A percentile compares a stretch with the other conserved stretches of the same genome.
Conservation (phyloP, 2,797 vertebrate genomes). For the Gallinago nigripennis region DNA sequence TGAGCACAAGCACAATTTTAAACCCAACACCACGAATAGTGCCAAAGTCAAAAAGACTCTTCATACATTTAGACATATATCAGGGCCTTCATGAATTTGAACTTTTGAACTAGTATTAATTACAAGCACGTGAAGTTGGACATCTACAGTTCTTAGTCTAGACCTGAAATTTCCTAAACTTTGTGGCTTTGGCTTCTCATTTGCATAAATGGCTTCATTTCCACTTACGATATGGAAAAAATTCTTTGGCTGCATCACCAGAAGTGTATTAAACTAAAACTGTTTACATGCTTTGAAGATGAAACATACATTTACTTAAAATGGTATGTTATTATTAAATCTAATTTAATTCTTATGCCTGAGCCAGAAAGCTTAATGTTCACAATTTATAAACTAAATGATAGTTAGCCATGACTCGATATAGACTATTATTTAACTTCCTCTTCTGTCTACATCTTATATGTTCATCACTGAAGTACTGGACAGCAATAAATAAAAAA, state of each 20-base stretch:
- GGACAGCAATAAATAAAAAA: not conserved
- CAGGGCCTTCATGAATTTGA: not conserved
- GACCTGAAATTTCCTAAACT: not conserved
- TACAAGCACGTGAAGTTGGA: not conserved
- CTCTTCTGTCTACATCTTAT: not conserved
- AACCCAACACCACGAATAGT: not conserved
- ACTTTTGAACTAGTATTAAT: not conserved
- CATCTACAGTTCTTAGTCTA: not conserved
- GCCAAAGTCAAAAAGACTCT: not conserved
- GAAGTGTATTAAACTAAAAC: not conserved
- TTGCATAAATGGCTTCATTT: not conserved
- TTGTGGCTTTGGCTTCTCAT: not conserved
- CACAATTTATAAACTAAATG: not conserved
- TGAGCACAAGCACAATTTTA: not conserved
- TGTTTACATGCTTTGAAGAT: not conserved
- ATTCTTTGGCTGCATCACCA: not conserved
- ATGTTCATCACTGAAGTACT: not conserved
- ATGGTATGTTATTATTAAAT: not conserved
- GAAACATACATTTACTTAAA: not conserved
- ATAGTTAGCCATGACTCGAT: not conserved
- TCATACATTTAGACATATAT: not conserved
- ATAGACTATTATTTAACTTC: not conserved
- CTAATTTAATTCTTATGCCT: not conserved
- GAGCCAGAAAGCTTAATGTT: not conserved
- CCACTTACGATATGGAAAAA: not conserved